A percentile compares a stretch with the other conserved stretches of the same genome.
phyloP scores from a whole-genome alignment of 2,797 vertebrate genomes.

The Phylloscopus collybita region DNA sequence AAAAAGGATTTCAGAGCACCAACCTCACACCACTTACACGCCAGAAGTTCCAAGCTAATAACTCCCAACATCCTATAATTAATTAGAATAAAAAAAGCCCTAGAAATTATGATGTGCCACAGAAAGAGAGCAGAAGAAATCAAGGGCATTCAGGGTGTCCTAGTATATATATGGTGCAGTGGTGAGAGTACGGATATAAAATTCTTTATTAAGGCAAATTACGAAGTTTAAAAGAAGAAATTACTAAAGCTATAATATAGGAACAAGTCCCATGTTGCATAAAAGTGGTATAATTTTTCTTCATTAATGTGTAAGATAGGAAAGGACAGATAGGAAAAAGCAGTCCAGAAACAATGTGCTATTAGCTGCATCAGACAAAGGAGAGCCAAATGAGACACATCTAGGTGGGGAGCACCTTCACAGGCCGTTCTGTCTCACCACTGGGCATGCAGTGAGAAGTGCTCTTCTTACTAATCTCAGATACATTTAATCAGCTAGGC shows the following conservation, averaged over 20 bases:
- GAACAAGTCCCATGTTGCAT: constrained; percentile 17
- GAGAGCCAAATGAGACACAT: background rate
- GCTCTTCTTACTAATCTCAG: background rate
- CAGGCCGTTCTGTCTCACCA: background rate
- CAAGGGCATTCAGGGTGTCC: constrained; percentile 36
- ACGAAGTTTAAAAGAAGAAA: constrained; percentile 34
- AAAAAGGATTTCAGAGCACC: background rate
- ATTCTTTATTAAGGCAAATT: constrained; percentile 39
- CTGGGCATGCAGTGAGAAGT: background rate
- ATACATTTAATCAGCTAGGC: background rate
- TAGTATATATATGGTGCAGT: background rate
- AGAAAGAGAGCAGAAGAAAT: constrained; percentile 29
- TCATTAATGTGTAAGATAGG: background rate
- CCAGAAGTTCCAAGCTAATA: background rate
- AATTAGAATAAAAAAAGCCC: background rate
- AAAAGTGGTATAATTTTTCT: constrained; percentile 30
- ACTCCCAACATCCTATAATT: constrained; percentile 4
- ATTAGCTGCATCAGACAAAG: background rate
- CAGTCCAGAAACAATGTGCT: background rate
- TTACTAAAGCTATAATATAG: background rate
- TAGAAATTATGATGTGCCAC: constrained; percentile 17
- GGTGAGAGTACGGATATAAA: background rate
- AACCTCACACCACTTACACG: background rate
- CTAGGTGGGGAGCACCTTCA: background rate
- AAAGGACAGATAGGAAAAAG: constrained; percentile 30